Conservation (phyloP, 2,888 invertebrate species). For the Scelioninae gen. 2 region DNA sequence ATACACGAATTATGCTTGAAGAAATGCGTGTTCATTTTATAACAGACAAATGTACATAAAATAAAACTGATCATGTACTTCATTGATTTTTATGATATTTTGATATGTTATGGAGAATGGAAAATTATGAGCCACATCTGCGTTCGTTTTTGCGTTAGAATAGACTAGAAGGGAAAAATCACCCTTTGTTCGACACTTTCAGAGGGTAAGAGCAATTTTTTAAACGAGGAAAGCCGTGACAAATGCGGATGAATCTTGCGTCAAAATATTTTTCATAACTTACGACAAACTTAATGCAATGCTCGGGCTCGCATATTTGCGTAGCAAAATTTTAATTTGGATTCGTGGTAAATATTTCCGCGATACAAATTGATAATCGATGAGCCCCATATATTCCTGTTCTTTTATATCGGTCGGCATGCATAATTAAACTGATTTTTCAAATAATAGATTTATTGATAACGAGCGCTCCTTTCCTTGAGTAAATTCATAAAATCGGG, state of each 20-base stretch:
- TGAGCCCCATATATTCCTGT: neutral
- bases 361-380: neutral
- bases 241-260: neutral
- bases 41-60: conserved; percentile 16
- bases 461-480: conserved; percentile 11
- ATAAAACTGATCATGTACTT: conserved; percentile 12
- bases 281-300: conserved; percentile 3
- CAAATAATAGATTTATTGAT: conserved; percentile 28
- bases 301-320: too few species aligned
- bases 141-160: neutral
- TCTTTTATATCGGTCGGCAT: neutral
- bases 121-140: conserved; percentile 19
- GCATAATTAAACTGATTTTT: conserved; percentile 20
- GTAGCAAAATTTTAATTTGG: too few species aligned
- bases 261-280: conserved; percentile 15
- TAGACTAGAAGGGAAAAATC: conserved; percentile 4
- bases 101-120: conserved; percentile 17
- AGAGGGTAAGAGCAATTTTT: conserved; percentile 4
- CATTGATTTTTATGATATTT: conserved; percentile 16
- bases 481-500: conserved; percentile 21
- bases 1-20: too few species aligned
- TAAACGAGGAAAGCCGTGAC: neutral
- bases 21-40: too few species aligned
- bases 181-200: neutral
- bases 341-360: neutral